These are phyloP conservation scores for Lamellibrachia columna DNA, from an alignment of 2,888 invertebrate species.

Conservation along the genomic window DNA sequence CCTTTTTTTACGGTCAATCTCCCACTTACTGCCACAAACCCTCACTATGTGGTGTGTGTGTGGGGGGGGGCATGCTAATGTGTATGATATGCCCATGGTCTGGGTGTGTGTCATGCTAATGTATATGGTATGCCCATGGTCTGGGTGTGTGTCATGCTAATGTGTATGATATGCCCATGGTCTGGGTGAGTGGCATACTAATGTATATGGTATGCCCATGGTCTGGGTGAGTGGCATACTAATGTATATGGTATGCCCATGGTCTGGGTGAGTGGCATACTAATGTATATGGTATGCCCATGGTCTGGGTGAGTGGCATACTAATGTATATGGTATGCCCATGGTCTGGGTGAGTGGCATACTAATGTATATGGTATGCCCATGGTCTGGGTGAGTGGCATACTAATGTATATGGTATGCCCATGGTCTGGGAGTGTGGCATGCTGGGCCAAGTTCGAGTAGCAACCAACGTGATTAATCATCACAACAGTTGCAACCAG, in stretches of 20 bases:
- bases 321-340: not conserved
- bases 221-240: constrained; percentile 83
- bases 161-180: not conserved
- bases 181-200: not conserved
- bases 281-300: not conserved
- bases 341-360: not conserved
- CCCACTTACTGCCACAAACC: too few relatives aligned
- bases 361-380: constrained; percentile 77
- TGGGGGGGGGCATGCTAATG: not conserved
- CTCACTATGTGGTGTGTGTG: not conserved
- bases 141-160: not conserved
- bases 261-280: not conserved
- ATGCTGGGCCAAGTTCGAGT: not conserved
- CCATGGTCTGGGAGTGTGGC: not conserved
- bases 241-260: not conserved
- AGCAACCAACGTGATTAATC: too few relatives aligned
- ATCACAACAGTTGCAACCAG: too few relatives aligned
- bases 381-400: constrained; percentile 93
- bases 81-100: not conserved
- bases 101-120: not conserved
- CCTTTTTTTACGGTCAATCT: too few relatives aligned
- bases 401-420: constrained; percentile 67
- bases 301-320: not conserved
- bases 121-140: not conserved
- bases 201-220: constrained; percentile 88